Conservation (phyloP, 2,797 vertebrate genomes). For the Propithecus deckenii region DNA sequence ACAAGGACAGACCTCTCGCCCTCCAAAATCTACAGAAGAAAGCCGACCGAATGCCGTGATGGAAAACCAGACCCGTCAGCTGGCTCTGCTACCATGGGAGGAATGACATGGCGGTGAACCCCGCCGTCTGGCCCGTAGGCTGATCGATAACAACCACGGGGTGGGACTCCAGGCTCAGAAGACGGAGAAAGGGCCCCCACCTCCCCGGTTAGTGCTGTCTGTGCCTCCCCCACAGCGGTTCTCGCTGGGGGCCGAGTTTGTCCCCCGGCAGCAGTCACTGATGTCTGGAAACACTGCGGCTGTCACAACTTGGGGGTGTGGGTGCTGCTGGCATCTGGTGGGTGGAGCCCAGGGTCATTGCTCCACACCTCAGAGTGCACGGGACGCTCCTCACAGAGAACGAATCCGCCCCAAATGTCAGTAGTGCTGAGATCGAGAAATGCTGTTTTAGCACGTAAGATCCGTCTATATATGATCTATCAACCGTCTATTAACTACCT, state of each 20-base stretch:
- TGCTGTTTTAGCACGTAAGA: not conserved
- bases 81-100: not conserved
- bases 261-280: too few species aligned
- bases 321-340: not conserved
- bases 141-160: rapidly evolving
- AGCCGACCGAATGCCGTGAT: too few species aligned
- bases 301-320: not conserved
- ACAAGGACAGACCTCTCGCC: too few species aligned
- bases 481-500: too few species aligned
- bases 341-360: not conserved
- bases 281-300: not conserved
- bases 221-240: too few species aligned
- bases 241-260: too few species aligned
- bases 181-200: not conserved
- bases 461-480: not conserved
- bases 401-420: not conserved
- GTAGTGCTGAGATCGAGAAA: not conserved
- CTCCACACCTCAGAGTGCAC: not conserved
- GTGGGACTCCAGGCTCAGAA: not conserved
- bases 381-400: not conserved
- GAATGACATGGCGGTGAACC: rapidly evolving
- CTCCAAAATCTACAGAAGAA: not conserved
- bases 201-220: not conserved
- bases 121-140: not conserved
- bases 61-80: too few species aligned